phyloP scores from a whole-genome alignment of 92 coral and sea anemone species.

The Umimayanthus chanpuru region DNA sequence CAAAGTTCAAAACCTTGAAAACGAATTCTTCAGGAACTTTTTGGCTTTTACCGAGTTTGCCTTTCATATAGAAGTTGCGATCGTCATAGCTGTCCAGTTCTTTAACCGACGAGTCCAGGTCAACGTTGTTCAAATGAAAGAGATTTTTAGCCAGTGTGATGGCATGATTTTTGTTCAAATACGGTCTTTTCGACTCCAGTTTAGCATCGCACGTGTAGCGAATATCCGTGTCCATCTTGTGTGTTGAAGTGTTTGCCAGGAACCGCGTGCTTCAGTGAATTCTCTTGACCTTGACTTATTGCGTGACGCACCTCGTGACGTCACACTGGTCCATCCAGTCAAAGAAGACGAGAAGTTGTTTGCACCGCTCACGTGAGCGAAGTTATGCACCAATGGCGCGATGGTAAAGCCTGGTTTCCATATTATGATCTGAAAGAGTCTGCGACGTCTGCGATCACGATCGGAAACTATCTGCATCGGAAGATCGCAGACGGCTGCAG shows the following conservation, averaged over 20 bases:
- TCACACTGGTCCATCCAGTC: too few species aligned
- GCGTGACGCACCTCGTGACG: too few species aligned
- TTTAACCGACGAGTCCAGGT: not conserved
- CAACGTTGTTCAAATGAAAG: constrained; percentile 3
- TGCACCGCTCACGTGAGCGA: too few species aligned
- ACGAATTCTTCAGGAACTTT: constrained; percentile 34
- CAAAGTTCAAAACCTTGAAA: constrained; percentile 29
- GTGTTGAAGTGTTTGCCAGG: not conserved
- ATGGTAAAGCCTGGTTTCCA: too few species aligned
- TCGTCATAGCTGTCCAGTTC: constrained; percentile 38
- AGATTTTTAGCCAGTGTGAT: constrained; percentile 16
- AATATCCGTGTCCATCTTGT: not conserved
- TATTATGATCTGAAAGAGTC: too few species aligned
- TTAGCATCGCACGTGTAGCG: constrained; percentile 27
- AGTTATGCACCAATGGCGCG: too few species aligned
- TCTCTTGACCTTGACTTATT: too few species aligned
- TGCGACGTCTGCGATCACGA: too few species aligned
- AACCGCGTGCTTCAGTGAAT: too few species aligned
- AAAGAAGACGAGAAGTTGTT: too few species aligned
- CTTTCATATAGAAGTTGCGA: constrained; percentile 38
- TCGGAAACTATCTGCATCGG: too few species aligned
- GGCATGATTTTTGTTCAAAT: constrained; percentile 21
- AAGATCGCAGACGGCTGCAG: too few species aligned
- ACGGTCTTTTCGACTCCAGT: constrained; percentile 40
- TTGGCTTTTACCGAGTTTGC: not conserved